These are phyloP conservation scores for Pangasianodon gigas DNA, from an alignment of 2,113 vertebrate genomes.

Conservation along the genomic window DNA sequence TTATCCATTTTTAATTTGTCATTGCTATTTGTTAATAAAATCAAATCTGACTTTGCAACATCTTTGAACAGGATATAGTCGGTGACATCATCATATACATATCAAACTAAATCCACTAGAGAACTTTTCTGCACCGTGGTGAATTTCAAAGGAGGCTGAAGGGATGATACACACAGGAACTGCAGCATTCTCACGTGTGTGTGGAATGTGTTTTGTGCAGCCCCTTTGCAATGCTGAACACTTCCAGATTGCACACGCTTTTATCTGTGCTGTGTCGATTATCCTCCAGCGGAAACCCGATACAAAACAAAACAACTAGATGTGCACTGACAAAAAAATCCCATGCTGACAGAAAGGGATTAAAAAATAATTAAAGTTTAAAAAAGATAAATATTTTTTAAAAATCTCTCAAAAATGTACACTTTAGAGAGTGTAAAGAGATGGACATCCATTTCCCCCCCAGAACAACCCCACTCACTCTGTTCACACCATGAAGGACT, in stretches of 20 bases:
- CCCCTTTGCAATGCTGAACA: background rate
- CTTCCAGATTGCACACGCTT: slow-evolving; percentile 31
- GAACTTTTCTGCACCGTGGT: background rate
- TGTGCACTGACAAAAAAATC: background rate
- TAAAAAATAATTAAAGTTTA: background rate
- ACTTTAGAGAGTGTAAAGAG: background rate
- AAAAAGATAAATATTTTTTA: no score
- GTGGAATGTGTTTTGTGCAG: slow-evolving; percentile 24
- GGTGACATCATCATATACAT: background rate
- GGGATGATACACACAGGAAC: background rate
- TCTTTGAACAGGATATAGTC: no score
- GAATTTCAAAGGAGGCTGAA: background rate
- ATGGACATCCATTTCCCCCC: background rate
- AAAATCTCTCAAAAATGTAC: background rate
- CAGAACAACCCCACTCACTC: no score
- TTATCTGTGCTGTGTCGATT: slow-evolving; percentile 6
- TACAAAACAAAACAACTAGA: background rate
- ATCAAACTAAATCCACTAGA: background rate
- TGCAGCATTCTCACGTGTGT: background rate
- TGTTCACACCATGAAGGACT: background rate
- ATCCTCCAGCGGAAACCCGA: background rate
- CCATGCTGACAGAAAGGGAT: background rate
- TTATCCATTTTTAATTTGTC: background rate
- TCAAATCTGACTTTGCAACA: background rate
- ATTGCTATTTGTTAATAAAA: background rate